These are phyloP conservation scores for Eupelmus urozonus DNA, from an alignment of 2,888 invertebrate species.

Conservation along the genomic window DNA sequence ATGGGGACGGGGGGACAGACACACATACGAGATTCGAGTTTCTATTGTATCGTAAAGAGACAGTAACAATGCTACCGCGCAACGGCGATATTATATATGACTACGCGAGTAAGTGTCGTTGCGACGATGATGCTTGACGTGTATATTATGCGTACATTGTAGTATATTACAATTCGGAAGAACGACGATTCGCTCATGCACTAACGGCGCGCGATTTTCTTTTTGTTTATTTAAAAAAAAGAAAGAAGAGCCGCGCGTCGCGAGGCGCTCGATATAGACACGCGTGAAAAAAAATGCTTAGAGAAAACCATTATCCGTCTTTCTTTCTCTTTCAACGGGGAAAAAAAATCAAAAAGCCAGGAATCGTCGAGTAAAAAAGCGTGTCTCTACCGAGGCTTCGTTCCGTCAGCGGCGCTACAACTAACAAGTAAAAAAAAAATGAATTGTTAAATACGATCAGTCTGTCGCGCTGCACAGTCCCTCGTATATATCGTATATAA, in stretches of 20 bases:
- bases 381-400: neutral
- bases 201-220: slow-evolving; percentile 9
- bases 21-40: slow-evolving; percentile 59
- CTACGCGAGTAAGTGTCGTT: slow-evolving; percentile 56
- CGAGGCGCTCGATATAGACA: slow-evolving; percentile 7
- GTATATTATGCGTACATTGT: slow-evolving; percentile 27
- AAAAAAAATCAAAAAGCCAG: neutral
- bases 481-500: slow-evolving; percentile 18
- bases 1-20: slow-evolving; percentile 31
- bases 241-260: neutral
- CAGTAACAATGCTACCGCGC: slow-evolving; percentile 63
- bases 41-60: slow-evolving; percentile 59
- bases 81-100: slow-evolving; percentile 65
- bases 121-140: too few relatives aligned
- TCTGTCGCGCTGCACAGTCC: neutral
- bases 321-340: neutral
- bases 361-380: neutral
- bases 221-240: neutral
- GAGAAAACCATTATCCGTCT: neutral
- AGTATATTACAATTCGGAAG: slow-evolving; percentile 53
- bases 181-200: slow-evolving; percentile 49
- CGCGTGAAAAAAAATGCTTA: slow-evolving; percentile 1
- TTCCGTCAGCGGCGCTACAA: neutral
- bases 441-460: slow-evolving; percentile 13
- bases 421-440: slow-evolving; percentile 2